Evolutionary conservation across 2,888 invertebrate genomes (phyloP).

Genomic region (Bembecia ichneumoniformis): DNA sequence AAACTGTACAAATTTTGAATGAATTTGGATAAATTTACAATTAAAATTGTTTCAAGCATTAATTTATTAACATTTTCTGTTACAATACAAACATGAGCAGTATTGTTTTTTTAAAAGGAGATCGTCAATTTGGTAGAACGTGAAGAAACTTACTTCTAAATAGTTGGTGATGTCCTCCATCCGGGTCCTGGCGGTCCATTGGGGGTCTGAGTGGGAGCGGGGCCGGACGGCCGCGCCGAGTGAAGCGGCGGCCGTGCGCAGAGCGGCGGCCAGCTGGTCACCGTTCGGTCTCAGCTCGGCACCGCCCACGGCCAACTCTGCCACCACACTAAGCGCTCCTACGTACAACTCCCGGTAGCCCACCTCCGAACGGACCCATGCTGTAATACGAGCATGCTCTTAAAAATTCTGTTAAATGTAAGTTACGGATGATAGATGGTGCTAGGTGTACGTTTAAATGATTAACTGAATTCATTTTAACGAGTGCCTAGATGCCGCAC

Average conservation of each 20-base stretch:
- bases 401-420: no score
- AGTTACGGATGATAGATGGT: no score
- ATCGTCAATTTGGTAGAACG: no score
- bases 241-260: background rate
- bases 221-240: slow-evolving; percentile 7
- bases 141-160: slow-evolving; percentile 67
- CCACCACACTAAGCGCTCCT: slow-evolving; percentile 30
- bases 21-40: no score
- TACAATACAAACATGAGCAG: no score
- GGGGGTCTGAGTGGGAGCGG: slow-evolving; percentile 19
- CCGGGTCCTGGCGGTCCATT: slow-evolving; percentile 60
- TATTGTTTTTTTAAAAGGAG: no score
- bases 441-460: no score
- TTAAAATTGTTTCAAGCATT: no score
- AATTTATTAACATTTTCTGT: no score
- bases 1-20: no score
- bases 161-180: slow-evolving; percentile 73
- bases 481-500: no score
- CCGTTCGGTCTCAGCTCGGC: background rate
- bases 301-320: slow-evolving; percentile 25
- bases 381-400: slow-evolving; percentile 17
- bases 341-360: slow-evolving; percentile 56
- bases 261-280: background rate
- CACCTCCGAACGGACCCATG: slow-evolving; percentile 50
- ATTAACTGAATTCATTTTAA: no score